Evolutionary conservation across 2,888 invertebrate genomes (phyloP), one percentile per base, ranked within the genome.

Genomic region (Prosapia bicincta): DNA sequence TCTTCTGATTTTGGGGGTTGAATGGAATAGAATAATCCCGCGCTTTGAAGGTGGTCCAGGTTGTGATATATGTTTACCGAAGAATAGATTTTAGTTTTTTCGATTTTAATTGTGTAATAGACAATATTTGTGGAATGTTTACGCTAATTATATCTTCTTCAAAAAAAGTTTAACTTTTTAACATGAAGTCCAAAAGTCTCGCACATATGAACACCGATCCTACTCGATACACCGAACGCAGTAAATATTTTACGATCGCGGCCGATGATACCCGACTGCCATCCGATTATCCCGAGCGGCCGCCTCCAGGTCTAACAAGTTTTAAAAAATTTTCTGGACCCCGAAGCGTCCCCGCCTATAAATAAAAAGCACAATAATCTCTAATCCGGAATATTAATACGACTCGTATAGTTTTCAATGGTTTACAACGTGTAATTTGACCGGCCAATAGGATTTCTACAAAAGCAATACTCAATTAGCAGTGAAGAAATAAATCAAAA

Each of bases 401-500:
- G 54, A 20, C 54, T 54, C 54, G 20, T 54, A 54, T 54, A 20
- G 54, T 54, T 54, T 54, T 20, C 54, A 20, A 54, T 54, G 54
- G 54, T 20, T 54, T 54, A 20, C 20, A 54, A 54, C 54, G 54
- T 54, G 54, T 54, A 54, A 54, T 54, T 54, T 54, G 20, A 54
- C 54, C 13, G 20, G 54, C 54, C 54, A 54, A 54, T 54, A 54
- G 54, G 54, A 54, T 20, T 54, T n/a, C 54, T 20, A 54, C 54
- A 54, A 54, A 54, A 54, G 54, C 54, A 20, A 54, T 74, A 69
- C 30, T 74, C 74, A 74, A 74, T 74, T 74, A 74, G 66, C 74
- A 74, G 69, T 28, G 15, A n/a, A 25, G 74, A 69, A 74, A 74
- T 74, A 74, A 74, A 74, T 74, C 74, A 74, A 74, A 74, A 43